These are phyloP conservation scores for Austrofundulus limnaeus DNA, from an alignment of 2,113 vertebrate species.

Conservation along the genomic window DNA sequence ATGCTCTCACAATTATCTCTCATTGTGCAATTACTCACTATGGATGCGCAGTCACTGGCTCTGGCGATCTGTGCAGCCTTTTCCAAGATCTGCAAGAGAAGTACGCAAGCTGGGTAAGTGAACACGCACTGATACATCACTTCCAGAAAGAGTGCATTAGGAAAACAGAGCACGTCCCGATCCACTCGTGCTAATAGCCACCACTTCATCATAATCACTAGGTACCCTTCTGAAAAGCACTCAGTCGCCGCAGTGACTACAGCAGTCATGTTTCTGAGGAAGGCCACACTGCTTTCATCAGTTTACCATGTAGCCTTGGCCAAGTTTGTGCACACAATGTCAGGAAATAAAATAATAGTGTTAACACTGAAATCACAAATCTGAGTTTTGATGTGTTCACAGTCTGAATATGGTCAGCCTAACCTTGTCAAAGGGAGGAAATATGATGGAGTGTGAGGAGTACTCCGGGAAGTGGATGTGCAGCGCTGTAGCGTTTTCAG, in stretches of 20 bases:
- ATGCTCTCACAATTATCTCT: not conserved
- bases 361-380: not conserved
- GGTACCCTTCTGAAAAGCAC: conserved; percentile 26
- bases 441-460: conserved; percentile 83
- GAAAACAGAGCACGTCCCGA: conserved; percentile 36
- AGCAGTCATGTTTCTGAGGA: conserved; percentile 14
- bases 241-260: conserved; percentile 11
- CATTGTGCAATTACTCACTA: conserved; percentile 76
- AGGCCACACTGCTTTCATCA: not conserved
- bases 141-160: conserved; percentile 28
- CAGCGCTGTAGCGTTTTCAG: conserved; percentile 93
- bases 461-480: conserved; percentile 92
- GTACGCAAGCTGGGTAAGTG: not conserved
- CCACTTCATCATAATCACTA: conserved; percentile 44
- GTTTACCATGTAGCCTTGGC: not conserved
- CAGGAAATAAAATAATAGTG: not conserved
- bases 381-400: not conserved
- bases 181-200: conserved; percentile 40
- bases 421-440: conserved; percentile 98
- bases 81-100: conserved; percentile 89
- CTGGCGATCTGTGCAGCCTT: conserved; percentile 93
- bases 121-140: conserved; percentile 14
- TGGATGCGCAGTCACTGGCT: conserved; percentile 83
- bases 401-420: conserved; percentile 19
- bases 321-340: not conserved